Conservation (phyloP, 2,797 vertebrate genomes). For the Sandelia bainsii region DNA sequence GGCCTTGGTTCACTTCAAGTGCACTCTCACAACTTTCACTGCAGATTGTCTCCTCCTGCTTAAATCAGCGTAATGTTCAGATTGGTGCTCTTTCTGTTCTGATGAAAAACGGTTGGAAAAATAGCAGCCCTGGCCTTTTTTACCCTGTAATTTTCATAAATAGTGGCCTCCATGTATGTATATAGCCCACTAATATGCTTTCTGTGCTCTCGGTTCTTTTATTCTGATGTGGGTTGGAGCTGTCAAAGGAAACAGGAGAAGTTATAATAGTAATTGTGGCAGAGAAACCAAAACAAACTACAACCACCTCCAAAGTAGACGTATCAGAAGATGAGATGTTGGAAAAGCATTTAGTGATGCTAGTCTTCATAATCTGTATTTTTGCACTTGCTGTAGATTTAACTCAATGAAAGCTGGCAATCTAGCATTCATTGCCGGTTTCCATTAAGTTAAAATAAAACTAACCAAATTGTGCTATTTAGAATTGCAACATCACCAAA, state of each 20-base stretch:
- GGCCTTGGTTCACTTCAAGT: conserved; percentile 38
- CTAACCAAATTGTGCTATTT: not conserved
- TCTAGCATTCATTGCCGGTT: not conserved
- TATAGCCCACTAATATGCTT: not conserved
- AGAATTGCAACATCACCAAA: not conserved
- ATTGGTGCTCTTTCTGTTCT: conserved; percentile 15
- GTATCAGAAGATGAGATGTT: not conserved
- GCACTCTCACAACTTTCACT: conserved; percentile 25
- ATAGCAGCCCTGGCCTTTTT: conserved; percentile 16
- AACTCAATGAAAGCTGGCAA: not conserved
- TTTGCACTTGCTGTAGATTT: not conserved
- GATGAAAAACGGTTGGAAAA: conserved; percentile 8
- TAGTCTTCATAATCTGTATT: not conserved
- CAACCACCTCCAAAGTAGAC: too few relatives aligned
- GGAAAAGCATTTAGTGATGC: not conserved
- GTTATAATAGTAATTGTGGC: not conserved
- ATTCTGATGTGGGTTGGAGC: not conserved
- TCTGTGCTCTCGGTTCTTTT: not conserved
- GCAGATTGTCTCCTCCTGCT: conserved; percentile 2
- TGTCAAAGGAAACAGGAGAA: not conserved
- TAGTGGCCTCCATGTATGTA: not conserved
- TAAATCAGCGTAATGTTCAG: not conserved
- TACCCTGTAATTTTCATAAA: conserved; percentile 15
- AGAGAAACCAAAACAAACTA: conserved; percentile 1
- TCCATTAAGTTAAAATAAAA: not conserved